Conservation (phyloP, 2,888 invertebrate species). For the Druceiella hillmani region DNA sequence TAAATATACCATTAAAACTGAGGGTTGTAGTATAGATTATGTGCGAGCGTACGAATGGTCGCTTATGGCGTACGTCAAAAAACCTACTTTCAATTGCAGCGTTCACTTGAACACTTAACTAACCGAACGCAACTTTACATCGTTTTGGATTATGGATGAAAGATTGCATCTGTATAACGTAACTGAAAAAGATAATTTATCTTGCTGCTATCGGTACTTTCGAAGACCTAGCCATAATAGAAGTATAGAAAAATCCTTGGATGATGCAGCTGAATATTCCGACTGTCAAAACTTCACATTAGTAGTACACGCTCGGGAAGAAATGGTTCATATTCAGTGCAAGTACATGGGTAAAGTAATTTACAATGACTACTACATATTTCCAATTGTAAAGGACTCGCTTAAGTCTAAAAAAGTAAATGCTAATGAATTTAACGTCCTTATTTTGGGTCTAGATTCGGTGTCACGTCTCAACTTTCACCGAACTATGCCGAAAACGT, state of each 20-base stretch:
- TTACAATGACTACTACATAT: conserved; percentile 65
- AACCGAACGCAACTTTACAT: conserved; percentile 53
- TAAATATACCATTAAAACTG: conserved; percentile 49
- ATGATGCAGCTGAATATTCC: conserved; percentile 44
- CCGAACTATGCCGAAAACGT: conserved; percentile 74
- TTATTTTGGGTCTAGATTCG: conserved; percentile 80
- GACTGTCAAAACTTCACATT: conserved; percentile 46
- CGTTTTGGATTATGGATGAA: conserved; percentile 49
- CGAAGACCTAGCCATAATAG: conserved; percentile 45
- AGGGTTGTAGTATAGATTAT: conserved; percentile 63
- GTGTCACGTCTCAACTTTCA: conserved; percentile 81
- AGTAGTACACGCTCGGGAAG: conserved; percentile 44
- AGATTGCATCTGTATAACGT: conserved; percentile 47
- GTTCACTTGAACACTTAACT: conserved; percentile 46
- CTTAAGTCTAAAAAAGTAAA: no score
- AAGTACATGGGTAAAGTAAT: conserved; percentile 40
- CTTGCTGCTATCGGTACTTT: conserved; percentile 60
- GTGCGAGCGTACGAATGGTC: conserved; percentile 56
- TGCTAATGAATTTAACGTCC: conserved; percentile 60
- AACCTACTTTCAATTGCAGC: conserved; percentile 49
- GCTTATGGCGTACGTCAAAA: conserved; percentile 48
- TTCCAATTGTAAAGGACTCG: conserved; percentile 55
- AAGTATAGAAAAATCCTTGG: conserved; percentile 42
- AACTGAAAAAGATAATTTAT: conserved; percentile 36
- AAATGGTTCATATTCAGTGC: conserved; percentile 68